These are phyloP conservation scores for Gopherus evgoodei DNA, from an alignment of 2,113 vertebrate species.

Conservation along the genomic window DNA sequence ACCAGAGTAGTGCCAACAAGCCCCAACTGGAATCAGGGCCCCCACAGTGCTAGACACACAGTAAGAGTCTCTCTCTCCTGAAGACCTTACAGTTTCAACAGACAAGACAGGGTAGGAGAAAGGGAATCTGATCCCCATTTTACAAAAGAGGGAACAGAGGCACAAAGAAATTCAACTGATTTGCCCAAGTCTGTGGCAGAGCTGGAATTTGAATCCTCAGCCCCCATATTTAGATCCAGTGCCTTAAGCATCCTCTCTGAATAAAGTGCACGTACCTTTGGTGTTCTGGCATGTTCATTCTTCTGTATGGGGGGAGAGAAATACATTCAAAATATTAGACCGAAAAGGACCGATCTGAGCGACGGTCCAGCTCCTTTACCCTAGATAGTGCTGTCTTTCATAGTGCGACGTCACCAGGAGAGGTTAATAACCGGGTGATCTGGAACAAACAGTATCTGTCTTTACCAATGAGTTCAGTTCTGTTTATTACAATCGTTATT, in stretches of 20 bases:
- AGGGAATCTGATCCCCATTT: background rate
- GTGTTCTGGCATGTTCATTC: background rate
- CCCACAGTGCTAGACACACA: background rate
- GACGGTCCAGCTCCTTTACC: background rate
- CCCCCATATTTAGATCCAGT: background rate
- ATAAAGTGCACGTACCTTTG: background rate
- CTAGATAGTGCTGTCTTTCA: background rate
- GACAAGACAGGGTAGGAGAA: background rate
- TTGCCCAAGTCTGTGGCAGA: background rate
- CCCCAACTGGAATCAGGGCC: background rate
- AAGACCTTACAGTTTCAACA: background rate
- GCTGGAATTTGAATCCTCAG: background rate
- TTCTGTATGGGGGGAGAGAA: background rate
- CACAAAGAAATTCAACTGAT: background rate
- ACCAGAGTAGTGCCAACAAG: background rate
- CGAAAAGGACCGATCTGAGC: background rate
- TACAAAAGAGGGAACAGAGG: background rate
- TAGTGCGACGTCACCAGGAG: background rate
- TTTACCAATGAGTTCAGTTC: background rate
- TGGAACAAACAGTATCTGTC: fast-evolving
- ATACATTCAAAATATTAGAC: background rate
- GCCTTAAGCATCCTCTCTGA: background rate
- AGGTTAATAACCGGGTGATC: background rate
- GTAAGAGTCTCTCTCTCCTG: background rate
- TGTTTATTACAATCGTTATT: background rate